A percentile compares a stretch with the other conserved stretches of the same genome.
phyloP scores from a whole-genome alignment of 2,113 vertebrate genomes.

The Aldabrachelys gigantea region DNA sequence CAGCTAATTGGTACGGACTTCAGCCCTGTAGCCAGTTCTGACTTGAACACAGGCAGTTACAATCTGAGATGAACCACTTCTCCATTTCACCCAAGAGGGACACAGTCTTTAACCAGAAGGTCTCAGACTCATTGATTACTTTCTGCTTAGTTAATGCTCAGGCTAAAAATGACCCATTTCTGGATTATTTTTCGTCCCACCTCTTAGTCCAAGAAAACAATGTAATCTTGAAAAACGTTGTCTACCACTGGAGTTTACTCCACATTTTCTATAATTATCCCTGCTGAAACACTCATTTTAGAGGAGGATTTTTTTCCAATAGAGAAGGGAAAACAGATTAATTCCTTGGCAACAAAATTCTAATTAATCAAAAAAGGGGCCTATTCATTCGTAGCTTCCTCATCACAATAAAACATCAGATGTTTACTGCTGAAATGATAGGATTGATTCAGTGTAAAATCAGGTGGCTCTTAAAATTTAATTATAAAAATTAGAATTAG shows the following conservation, averaged over 20 bases:
- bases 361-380: slow-evolving; percentile 74
- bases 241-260: slow-evolving; percentile 57
- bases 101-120: background rate
- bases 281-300: slow-evolving; percentile 72
- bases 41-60: background rate
- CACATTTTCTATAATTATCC: slow-evolving; percentile 73
- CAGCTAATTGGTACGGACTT: background rate
- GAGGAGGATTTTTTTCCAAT: slow-evolving; percentile 27
- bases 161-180: background rate
- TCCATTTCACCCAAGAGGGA: background rate
- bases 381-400: slow-evolving; percentile 64
- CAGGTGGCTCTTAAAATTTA: slow-evolving; percentile 53
- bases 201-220: slow-evolving; percentile 27
- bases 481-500: slow-evolving; percentile 63
- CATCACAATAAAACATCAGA: slow-evolving; percentile 56
- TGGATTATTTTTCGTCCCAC: background rate
- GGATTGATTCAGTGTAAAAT: slow-evolving; percentile 29
- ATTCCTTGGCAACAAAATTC: slow-evolving; percentile 79
- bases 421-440: slow-evolving; percentile 56
- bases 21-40: slow-evolving; percentile 16
- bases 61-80: background rate
- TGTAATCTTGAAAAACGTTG: slow-evolving; percentile 46
- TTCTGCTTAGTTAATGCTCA: background rate
- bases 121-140: background rate
- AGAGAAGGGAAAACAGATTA: slow-evolving; percentile 71